These are phyloP conservation scores for Pipistrellus pygmaeus DNA, from an alignment of 2,797 vertebrate species.

Conservation along the genomic window DNA sequence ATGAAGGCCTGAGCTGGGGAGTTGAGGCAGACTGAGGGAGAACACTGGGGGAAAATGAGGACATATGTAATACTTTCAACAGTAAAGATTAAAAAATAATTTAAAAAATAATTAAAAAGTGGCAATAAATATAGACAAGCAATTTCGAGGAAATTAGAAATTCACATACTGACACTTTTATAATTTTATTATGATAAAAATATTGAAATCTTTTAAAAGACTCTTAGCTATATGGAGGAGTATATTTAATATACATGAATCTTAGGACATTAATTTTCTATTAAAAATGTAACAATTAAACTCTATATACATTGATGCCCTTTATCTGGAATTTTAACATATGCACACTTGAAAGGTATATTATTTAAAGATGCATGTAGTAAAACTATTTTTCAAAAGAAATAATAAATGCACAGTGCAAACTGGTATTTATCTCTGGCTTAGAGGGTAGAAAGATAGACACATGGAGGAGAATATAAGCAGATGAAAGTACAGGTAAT, in stretches of 20 bases:
- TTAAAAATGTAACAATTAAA: not conserved
- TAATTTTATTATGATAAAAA: not conserved
- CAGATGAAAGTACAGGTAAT: not conserved
- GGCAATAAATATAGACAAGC: not conserved
- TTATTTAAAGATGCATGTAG: not conserved
- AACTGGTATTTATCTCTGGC: not conserved
- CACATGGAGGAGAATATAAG: not conserved
- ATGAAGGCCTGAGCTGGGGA: too few species aligned
- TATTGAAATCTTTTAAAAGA: not conserved
- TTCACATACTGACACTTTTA: not conserved
- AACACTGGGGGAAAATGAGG: too few species aligned
- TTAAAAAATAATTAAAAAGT: too few species aligned
- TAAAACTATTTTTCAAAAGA: constrained; percentile 14
- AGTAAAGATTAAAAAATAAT: too few species aligned
- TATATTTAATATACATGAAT: not conserved
- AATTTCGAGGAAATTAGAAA: not conserved
- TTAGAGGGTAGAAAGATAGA: not conserved
- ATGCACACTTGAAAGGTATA: not conserved
- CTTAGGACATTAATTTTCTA: not conserved
- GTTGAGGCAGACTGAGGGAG: too few species aligned
- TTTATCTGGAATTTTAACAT: not conserved
- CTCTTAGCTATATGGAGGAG: not conserved
- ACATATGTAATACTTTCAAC: too few species aligned
- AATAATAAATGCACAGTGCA: not conserved
- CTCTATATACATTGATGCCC: not conserved